Percentiles rank a stretch among this genome's conserved stretches.
Conservation (phyloP, 2,113 vertebrate genomes). For the Amphiprion ocellaris region DNA sequence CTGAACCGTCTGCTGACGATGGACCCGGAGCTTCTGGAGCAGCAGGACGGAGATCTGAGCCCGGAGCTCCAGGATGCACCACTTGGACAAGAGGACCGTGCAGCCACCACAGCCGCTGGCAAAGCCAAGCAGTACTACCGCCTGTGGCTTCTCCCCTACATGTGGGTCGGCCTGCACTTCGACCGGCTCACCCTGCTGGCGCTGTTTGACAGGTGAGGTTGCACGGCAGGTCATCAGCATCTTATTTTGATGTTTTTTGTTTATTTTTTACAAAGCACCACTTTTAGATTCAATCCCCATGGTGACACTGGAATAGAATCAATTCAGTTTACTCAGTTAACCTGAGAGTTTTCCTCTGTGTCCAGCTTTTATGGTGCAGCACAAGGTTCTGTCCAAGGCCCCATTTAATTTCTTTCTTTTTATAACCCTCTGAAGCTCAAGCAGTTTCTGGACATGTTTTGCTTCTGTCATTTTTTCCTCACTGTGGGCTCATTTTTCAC, state of each 20-base stretch:
- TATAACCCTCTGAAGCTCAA: too few species aligned
- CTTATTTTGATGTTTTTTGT: too few species aligned
- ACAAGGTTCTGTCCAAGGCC: neutral
- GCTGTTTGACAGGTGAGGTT: constrained; percentile 93
- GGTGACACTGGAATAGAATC: too few species aligned
- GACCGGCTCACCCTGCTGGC: constrained; percentile 98
- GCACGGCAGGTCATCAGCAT: neutral
- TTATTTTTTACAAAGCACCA: too few species aligned
- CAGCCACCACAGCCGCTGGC: constrained; percentile 75
- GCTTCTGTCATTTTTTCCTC: too few species aligned
- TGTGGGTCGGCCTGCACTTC: constrained; percentile 98
- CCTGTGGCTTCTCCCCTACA: constrained; percentile 94
- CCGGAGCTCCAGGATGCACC: constrained; percentile 94
- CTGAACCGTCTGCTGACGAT: constrained; percentile 95
- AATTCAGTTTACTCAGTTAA: too few species aligned
- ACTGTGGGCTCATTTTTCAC: too few species aligned
- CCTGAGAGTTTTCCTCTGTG: too few species aligned
- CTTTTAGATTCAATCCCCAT: too few species aligned
- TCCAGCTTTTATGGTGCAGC: too few species aligned
- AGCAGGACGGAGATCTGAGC: constrained; percentile 95
- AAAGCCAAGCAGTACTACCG: constrained; percentile 97
- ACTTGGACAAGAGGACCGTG: constrained; percentile 86
- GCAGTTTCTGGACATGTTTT: too few species aligned
- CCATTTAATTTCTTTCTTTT: neutral
- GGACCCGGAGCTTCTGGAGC: constrained; percentile 95